Conservation (phyloP, 2,113 vertebrate genomes). For the Lophochroa leadbeateri region DNA sequence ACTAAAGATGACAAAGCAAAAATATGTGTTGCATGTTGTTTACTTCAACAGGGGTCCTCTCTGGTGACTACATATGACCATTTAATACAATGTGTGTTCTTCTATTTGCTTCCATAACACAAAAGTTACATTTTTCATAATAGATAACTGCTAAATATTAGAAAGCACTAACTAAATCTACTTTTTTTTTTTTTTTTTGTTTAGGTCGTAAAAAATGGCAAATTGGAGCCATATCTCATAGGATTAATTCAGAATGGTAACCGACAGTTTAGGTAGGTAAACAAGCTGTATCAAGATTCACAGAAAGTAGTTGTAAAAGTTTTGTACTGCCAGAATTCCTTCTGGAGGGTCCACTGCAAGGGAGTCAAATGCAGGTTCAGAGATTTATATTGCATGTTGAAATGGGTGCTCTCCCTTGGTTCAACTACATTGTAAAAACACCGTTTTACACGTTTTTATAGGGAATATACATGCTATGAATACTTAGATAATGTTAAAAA, state of each 20-base stretch:
- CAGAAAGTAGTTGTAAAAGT: neutral
- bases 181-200: neutral
- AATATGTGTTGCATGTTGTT: neutral
- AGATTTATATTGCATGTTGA: neutral
- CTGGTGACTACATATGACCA: neutral
- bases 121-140: neutral
- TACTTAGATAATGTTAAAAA: no score
- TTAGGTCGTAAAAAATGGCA: constrained; percentile 75
- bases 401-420: neutral
- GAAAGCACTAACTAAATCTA: neutral
- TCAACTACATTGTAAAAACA: neutral
- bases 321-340: neutral
- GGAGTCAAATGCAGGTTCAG: neutral
- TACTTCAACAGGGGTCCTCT: neutral
- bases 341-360: neutral
- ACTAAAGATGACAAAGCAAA: neutral
- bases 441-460: neutral
- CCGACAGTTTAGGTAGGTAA: constrained; percentile 85
- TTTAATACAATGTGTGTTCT: neutral
- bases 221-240: constrained; percentile 80
- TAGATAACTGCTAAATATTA: neutral
- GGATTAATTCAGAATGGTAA: constrained; percentile 84
- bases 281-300: neutral
- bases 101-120: neutral
- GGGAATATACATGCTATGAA: no score